Evolutionary conservation across 2,797 vertebrate genomes (phyloP).

Genomic region (Acanthurus tractus): DNA sequence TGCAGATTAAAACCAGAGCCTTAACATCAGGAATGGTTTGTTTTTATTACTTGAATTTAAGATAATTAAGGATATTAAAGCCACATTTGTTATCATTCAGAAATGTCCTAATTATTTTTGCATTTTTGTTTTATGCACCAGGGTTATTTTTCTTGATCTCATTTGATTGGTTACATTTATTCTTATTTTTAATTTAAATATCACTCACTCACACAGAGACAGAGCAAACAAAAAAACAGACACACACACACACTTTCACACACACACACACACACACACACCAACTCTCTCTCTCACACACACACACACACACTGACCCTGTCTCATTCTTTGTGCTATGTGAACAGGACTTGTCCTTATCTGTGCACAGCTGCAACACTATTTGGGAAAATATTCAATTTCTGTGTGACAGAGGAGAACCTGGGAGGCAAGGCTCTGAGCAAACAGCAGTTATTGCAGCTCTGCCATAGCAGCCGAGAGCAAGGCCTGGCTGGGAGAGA

Average conservation of each 20-base stretch:
- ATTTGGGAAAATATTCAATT: slow-evolving; percentile 86
- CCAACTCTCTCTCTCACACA: slow-evolving; percentile 12
- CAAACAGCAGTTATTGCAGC: slow-evolving; percentile 85
- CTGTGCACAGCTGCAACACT: slow-evolving; percentile 82
- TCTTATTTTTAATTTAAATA: slow-evolving; percentile 22
- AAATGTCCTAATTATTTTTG: slow-evolving; percentile 1
- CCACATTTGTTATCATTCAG: not conserved
- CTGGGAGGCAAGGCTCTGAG: slow-evolving; percentile 82
- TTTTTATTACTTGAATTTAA: slow-evolving; percentile 6
- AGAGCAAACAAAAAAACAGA: not conserved
- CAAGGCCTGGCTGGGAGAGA: slow-evolving; percentile 77
- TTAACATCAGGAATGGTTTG: not conserved
- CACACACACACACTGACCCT: slow-evolving; percentile 45
- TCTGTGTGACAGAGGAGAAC: slow-evolving; percentile 83
- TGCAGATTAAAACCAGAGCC: not conserved
- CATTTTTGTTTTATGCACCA: not conserved
- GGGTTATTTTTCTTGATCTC: slow-evolving; percentile 11
- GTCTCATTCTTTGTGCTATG: slow-evolving; percentile 68
- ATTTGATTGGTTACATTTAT: slow-evolving; percentile 5
- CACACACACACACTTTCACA: slow-evolving; percentile 17
- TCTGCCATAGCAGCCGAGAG: slow-evolving; percentile 79
- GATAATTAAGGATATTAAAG: slow-evolving; percentile 11
- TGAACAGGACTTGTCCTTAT: slow-evolving; percentile 79
- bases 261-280: slow-evolving; percentile 35
- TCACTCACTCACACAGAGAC: not conserved